Evolutionary conservation across 2,797 vertebrate genomes (phyloP).

Genomic region (Poecilia picta): DNA sequence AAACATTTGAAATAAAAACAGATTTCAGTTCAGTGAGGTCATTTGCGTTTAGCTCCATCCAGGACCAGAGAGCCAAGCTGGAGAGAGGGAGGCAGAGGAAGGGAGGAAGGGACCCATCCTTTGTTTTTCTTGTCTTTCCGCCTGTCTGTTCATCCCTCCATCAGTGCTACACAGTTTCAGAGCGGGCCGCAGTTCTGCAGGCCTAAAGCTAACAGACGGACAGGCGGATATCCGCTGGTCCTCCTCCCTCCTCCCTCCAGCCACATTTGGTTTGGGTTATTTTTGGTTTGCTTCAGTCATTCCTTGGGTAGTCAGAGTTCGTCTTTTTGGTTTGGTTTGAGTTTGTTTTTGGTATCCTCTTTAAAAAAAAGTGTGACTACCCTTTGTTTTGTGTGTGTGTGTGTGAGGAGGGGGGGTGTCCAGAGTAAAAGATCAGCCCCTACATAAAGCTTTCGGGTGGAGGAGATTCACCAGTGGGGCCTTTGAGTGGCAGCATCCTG

Average conservation of each 20-base stretch:
- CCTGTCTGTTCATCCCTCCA: slow-evolving; percentile 42
- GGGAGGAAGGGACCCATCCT: slow-evolving; percentile 46
- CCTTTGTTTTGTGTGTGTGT: slow-evolving; percentile 30
- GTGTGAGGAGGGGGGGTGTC: slow-evolving; percentile 36
- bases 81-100: slow-evolving; percentile 64
- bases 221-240: slow-evolving; percentile 46
- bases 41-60: slow-evolving; percentile 84
- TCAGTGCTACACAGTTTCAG: slow-evolving; percentile 53
- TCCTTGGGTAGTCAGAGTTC: slow-evolving; percentile 67
- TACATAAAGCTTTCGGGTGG: slow-evolving; percentile 69
- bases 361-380: slow-evolving; percentile 69
- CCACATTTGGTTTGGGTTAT: slow-evolving; percentile 80
- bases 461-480: slow-evolving; percentile 54
- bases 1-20: slow-evolving; percentile 66
- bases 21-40: slow-evolving; percentile 86
- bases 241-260: slow-evolving; percentile 77
- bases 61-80: slow-evolving; percentile 80
- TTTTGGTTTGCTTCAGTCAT: slow-evolving; percentile 85
- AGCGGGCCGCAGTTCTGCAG: slow-evolving; percentile 33
- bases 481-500: slow-evolving; percentile 44
- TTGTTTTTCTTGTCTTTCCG: slow-evolving; percentile 38
- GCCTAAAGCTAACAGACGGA: slow-evolving; percentile 63
- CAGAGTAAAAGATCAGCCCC: slow-evolving; percentile 66
- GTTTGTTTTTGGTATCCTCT: slow-evolving; percentile 82
- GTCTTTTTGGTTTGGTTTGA: slow-evolving; percentile 55